These are phyloP conservation scores for Phoenicopterus ruber DNA, from an alignment of 2,113 vertebrate species.

Conservation along the genomic window DNA sequence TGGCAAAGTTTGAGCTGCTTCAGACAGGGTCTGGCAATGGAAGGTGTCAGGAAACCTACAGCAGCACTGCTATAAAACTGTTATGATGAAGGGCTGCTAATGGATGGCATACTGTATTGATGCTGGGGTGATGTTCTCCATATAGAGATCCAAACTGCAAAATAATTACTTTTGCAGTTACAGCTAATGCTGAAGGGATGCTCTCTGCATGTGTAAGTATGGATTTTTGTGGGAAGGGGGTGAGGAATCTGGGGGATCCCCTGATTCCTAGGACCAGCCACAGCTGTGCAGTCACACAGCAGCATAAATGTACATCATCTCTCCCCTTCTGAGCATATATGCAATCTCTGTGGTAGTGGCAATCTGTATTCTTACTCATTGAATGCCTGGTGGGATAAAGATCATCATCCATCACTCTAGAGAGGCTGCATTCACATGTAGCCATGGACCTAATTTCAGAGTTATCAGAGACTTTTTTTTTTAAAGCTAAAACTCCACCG, in stretches of 20 bases:
- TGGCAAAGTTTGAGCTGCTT: constrained; percentile 11
- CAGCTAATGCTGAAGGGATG: background rate
- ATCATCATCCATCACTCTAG: background rate
- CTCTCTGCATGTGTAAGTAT: background rate
- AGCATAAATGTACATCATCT: background rate
- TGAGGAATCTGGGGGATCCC: background rate
- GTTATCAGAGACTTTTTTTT: background rate
- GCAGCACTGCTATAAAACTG: background rate
- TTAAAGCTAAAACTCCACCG: background rate
- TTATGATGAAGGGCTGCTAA: background rate
- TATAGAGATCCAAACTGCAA: background rate
- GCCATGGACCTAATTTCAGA: background rate
- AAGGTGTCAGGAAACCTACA: background rate
- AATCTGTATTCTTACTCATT: background rate
- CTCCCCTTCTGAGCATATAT: background rate
- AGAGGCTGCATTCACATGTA: background rate
- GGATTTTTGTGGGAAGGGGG: background rate
- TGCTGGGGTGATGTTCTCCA: background rate
- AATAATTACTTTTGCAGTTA: background rate
- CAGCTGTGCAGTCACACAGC: background rate
- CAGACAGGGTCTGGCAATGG: background rate
- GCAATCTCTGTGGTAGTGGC: background rate
- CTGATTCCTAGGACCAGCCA: background rate
- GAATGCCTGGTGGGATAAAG: background rate
- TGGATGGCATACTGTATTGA: background rate